Conservation (phyloP, 2,888 invertebrate genomes). For the Volucella zonaria region DNA sequence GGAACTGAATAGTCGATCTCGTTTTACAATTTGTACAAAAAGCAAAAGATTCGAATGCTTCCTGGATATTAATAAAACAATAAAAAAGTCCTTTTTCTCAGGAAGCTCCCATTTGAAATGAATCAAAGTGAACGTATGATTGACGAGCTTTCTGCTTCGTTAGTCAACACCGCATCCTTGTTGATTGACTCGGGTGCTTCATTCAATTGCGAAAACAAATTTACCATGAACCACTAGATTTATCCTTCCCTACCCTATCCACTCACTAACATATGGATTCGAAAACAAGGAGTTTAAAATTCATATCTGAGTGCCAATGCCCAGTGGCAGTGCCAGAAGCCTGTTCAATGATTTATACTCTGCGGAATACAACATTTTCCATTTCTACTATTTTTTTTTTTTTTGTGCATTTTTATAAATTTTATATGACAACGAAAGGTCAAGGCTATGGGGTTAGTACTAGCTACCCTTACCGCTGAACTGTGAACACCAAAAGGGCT, state of each 20-base stretch:
- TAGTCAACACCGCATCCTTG: not conserved
- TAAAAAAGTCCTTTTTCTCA: too few relatives aligned
- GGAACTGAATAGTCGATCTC: too few relatives aligned
- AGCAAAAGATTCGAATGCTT: too few relatives aligned
- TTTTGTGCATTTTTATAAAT: conserved; percentile 6
- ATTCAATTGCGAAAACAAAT: not conserved
- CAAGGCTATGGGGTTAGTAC: conserved; percentile 21
- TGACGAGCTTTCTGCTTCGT: not conserved
- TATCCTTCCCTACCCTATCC: not conserved
- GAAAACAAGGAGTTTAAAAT: conserved; percentile 40
- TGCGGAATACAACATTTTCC: conserved; percentile 6
- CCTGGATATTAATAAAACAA: too few relatives aligned
- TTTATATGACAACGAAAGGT: conserved; percentile 39
- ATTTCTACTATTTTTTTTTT: not conserved
- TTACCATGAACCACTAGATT: not conserved
- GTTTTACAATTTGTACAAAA: too few relatives aligned
- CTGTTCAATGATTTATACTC: conserved; percentile 47
- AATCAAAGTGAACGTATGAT: not conserved
- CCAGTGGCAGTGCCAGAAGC: conserved; percentile 38
- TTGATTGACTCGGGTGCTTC: conserved; percentile 2
- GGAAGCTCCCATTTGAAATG: too few relatives aligned
- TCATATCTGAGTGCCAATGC: conserved; percentile 36
- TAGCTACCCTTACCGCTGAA: not conserved
- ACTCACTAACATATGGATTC: conserved; percentile 1
- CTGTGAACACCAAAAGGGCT: conserved; percentile 39